These are phyloP conservation scores for Perizoma affinitatum DNA, from an alignment of 2,888 invertebrate species.

Conservation along the genomic window DNA sequence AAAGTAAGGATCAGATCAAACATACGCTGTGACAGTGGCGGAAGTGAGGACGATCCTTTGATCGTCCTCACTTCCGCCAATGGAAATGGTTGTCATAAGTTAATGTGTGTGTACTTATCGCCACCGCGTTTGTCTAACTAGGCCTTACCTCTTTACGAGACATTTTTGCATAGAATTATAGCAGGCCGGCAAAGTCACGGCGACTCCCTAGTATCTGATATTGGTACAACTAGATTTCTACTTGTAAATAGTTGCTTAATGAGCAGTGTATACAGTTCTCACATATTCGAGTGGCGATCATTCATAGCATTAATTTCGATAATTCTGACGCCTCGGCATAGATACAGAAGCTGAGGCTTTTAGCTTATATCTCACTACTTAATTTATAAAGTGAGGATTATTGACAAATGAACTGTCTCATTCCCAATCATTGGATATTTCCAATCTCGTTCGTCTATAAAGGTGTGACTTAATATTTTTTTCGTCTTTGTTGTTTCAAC, in stretches of 20 bases:
- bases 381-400: constrained; percentile 61
- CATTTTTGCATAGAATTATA: too few relatives aligned
- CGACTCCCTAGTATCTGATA: neutral
- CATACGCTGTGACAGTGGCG: too few relatives aligned
- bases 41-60: too few relatives aligned
- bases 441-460: constrained; percentile 33
- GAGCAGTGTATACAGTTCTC: constrained; percentile 56
- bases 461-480: constrained; percentile 58
- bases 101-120: too few relatives aligned
- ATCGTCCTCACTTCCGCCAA: too few relatives aligned
- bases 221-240: constrained; percentile 31
- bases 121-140: too few relatives aligned
- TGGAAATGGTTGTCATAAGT: too few relatives aligned
- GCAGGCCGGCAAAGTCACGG: neutral
- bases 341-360: constrained; percentile 80
- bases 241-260: constrained; percentile 48
- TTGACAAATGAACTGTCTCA: constrained; percentile 69
- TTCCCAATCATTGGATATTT: constrained; percentile 44
- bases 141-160: too few relatives aligned
- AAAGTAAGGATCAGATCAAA: too few relatives aligned
- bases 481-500: constrained; percentile 46
- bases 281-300: constrained; percentile 64
- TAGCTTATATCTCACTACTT: constrained; percentile 68
- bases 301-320: constrained; percentile 79
- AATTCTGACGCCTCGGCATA: constrained; percentile 69